Percentiles rank a stretch among this genome's conserved stretches.
These are phyloP conservation scores for Panzeria rudis DNA, from an alignment of 2,888 invertebrate genomes.

Conservation along the genomic window DNA sequence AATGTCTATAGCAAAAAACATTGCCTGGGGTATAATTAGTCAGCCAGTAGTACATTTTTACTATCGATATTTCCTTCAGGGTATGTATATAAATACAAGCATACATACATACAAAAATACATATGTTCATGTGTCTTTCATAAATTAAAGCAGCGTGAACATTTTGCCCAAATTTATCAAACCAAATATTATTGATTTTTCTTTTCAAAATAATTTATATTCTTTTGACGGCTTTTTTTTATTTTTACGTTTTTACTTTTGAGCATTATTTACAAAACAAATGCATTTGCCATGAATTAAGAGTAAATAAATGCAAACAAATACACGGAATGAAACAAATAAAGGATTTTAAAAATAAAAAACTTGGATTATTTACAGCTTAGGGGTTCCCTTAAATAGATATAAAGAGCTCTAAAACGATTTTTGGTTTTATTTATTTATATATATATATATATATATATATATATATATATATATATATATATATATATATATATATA, in stretches of 20 bases:
- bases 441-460: too few species aligned
- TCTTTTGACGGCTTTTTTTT: slow-evolving; percentile 52
- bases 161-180: slow-evolving; percentile 32
- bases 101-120: too few species aligned
- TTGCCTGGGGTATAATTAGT: too few species aligned
- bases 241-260: slow-evolving; percentile 1
- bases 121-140: too few species aligned
- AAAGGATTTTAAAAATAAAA: slow-evolving; percentile 26
- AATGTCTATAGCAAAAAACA: too few species aligned
- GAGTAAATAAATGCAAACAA: slow-evolving; percentile 44
- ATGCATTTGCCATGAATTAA: slow-evolving; percentile 64
- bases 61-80: too few species aligned
- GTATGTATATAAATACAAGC: too few species aligned
- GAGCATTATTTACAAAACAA: slow-evolving; percentile 69
- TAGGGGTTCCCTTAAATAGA: slow-evolving; percentile 2
- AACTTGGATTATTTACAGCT: background rate
- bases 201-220: slow-evolving; percentile 35
- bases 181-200: slow-evolving; percentile 37
- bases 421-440: too few species aligned
- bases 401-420: too few species aligned
- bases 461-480: too few species aligned
- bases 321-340: slow-evolving; percentile 18
- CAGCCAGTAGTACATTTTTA: too few species aligned
- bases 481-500: too few species aligned
- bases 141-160: background rate